A percentile compares a stretch with the other conserved stretches of the same genome.
These are phyloP conservation scores for Manacus vitellinus DNA, from an alignment of 2,113 vertebrate genomes.

Conservation along the genomic window DNA sequence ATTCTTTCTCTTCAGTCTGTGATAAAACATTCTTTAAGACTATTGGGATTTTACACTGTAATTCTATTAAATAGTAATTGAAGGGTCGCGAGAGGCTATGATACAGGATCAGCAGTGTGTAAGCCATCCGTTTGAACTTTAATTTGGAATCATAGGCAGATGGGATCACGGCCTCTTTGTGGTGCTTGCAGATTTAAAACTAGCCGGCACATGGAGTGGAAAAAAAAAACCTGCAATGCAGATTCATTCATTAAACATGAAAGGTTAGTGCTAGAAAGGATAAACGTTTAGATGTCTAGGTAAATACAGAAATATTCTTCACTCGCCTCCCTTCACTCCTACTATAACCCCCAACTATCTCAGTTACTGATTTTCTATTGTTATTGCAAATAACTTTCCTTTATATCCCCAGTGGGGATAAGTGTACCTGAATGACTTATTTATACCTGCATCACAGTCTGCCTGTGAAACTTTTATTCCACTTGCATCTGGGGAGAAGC, in stretches of 20 bases:
- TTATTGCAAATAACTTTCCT: slow-evolving; percentile 14
- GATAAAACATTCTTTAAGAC: slow-evolving; percentile 79
- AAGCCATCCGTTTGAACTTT: slow-evolving; percentile 81
- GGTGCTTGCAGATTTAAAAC: slow-evolving; percentile 77
- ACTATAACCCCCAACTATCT: neutral
- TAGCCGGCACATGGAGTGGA: slow-evolving; percentile 62
- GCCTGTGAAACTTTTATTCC: neutral
- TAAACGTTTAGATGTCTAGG: slow-evolving; percentile 39
- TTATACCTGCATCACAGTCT: neutral
- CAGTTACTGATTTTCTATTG: slow-evolving; percentile 34
- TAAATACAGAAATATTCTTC: slow-evolving; percentile 12
- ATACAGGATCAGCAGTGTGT: slow-evolving; percentile 81
- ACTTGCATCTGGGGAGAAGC: neutral
- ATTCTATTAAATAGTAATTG: slow-evolving; percentile 85
- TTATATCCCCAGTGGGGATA: neutral
- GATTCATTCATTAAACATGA: slow-evolving; percentile 77
- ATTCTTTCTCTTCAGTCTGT: slow-evolving; percentile 61
- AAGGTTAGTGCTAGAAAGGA: slow-evolving; percentile 55
- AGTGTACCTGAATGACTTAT: neutral
- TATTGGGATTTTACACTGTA: slow-evolving; percentile 84
- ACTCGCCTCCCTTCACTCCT: neutral
- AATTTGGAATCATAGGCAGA: slow-evolving; percentile 81
- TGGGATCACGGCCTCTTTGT: slow-evolving; percentile 79
- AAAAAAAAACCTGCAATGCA: slow-evolving; percentile 74
- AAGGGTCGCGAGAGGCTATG: slow-evolving; percentile 80